Base-by-base conservation (phyloP, 2,797 vertebrate species). In the Otolemur crassicaudatus region DNA sequence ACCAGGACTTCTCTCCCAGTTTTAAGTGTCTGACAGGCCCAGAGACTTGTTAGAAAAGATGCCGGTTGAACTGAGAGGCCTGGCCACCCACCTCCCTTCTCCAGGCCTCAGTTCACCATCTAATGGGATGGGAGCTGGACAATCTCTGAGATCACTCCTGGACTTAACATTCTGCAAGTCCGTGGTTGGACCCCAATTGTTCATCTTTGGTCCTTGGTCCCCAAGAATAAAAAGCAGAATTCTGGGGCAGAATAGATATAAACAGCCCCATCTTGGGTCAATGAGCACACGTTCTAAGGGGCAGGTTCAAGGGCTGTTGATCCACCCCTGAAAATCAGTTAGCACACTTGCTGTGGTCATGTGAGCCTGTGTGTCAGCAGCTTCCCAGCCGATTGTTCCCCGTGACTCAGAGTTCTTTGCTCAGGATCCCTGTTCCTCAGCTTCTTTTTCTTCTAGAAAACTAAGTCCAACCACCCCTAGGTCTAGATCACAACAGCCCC, bases 221-320 rank as follows among this genome's bases (percentile, higher is more conserved):
- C 77, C 53, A 34, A 87, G 81, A 69, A 58, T 58, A 61, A 40
- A 37, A 63, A n/a, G 25, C 34, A 23, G 19, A 25, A 8, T 81
- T 70, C 31, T 31, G 3, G 29, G 34, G 2, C 22, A 29, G 25
- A 40, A 3, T 1, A 9, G 40, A 3, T 27, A 1, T 1, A 46
- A 31, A 11, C 49, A 58, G 19, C 69, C 60, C 46, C 70, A 12
- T 23, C 8, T 19, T 0, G 16, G 61, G 25, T 27, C 56, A 12
- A 1, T 17, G 27, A 58, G 40, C 29, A 4, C 7, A 2, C 3
- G 56, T 31, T 46, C 22, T 87, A 3, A 58, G 37, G 60, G 2
- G 2, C 17, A 9, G 6, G 60, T 61, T 76, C 88, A 53, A 73
- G 63, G 63, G n/a, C 8, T 34, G 31, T 49, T 14, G 34, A 3